Evolutionary conservation across 2,888 invertebrate genomes (phyloP).

Genomic region (Drosophila gaucha): DNA sequence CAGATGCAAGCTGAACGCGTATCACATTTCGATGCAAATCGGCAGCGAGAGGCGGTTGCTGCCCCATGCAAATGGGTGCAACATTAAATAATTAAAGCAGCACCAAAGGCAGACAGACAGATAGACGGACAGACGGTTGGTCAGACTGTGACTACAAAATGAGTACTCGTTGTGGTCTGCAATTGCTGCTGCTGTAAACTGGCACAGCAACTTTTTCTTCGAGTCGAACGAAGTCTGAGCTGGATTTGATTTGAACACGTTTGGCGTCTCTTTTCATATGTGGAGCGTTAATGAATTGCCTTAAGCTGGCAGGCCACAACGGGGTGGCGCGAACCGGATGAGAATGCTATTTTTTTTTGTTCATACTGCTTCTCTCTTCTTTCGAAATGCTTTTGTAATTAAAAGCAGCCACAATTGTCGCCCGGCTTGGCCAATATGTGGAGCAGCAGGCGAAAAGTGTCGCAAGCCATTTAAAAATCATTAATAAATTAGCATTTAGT

Average conservation of each 20-base stretch:
- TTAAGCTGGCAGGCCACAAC: conserved; percentile 32
- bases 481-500: conserved; percentile 71
- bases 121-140: conserved; percentile 13
- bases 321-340: conserved; percentile 71
- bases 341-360: conserved; percentile 52
- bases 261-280: conserved; percentile 44
- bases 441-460: conserved; percentile 46
- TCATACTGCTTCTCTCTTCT: background rate
- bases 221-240: conserved; percentile 43
- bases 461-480: conserved; percentile 66
- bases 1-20: conserved; percentile 51
- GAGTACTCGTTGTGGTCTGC: conserved; percentile 22
- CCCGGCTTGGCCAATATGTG: conserved; percentile 61
- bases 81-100: conserved; percentile 78
- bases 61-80: conserved; percentile 68
- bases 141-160: conserved; percentile 38
- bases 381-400: conserved; percentile 64
- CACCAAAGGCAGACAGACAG: conserved; percentile 23
- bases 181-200: conserved; percentile 55
- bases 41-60: conserved; percentile 51
- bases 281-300: conserved; percentile 77
- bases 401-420: conserved; percentile 70
- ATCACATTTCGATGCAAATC: conserved; percentile 68
- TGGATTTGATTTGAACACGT: conserved; percentile 56
- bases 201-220: conserved; percentile 80